A percentile compares a stretch with the other conserved stretches of the same genome.
phyloP scores from a whole-genome alignment of 1,140 invertebrate species.

The Drusus annulatus region DNA sequence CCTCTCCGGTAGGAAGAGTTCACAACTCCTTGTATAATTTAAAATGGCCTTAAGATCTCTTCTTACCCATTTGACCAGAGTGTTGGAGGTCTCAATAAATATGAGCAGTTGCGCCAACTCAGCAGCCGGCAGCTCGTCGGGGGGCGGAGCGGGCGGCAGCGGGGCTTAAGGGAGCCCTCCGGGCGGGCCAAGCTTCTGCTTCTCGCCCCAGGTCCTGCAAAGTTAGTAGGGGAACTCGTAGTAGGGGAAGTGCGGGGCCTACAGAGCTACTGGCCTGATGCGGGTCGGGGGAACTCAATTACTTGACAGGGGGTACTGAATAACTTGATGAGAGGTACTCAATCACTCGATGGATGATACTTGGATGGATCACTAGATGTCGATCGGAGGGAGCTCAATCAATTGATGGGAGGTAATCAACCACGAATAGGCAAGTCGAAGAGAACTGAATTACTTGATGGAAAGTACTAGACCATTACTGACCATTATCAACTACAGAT shows the following conservation, averaged over 20 bases:
- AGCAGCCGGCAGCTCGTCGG: constrained; percentile 75
- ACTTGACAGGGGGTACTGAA: background rate
- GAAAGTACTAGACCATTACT: no score
- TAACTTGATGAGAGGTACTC: no score
- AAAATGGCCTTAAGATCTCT: background rate
- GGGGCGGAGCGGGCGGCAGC: constrained; percentile 59
- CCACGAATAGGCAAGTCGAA: no score
- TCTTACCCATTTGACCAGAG: constrained; percentile 87
- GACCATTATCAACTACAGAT: no score
- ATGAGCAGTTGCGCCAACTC: constrained; percentile 82
- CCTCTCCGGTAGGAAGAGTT: no score
- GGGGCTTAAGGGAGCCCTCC: constrained; percentile 59
- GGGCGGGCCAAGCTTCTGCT: constrained; percentile 75
- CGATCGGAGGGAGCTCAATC: no score
- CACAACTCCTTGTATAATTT: no score
- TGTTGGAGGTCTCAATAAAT: constrained; percentile 86
- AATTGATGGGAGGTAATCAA: no score
- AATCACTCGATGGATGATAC: no score
- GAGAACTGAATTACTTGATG: no score
- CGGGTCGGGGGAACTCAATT: background rate
- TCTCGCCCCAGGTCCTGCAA: constrained; percentile 90
- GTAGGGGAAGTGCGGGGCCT: background rate
- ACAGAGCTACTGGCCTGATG: background rate
- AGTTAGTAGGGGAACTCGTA: background rate
- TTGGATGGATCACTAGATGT: no score